A percentile compares a stretch with the other conserved stretches of the same genome.
phyloP scores from a whole-genome alignment of 1,140 invertebrate genomes.

The Lerema accius region DNA sequence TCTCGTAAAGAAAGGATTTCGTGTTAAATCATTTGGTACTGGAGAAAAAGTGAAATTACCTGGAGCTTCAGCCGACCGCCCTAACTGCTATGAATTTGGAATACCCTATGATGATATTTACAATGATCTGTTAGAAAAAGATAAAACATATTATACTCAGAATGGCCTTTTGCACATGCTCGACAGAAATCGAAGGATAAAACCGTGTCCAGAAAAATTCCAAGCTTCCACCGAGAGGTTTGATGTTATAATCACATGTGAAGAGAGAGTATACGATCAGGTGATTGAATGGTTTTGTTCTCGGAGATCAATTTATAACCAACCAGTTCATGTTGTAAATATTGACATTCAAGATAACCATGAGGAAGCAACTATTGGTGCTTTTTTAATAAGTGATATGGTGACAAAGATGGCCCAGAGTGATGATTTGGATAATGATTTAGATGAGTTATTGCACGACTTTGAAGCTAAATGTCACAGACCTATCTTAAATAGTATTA shows the following conservation, averaged over 20 bases:
- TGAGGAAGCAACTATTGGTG: slow-evolving; percentile 99
- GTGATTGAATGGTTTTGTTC: slow-evolving; percentile 90
- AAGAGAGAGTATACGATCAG: slow-evolving; percentile 99
- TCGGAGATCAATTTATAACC: slow-evolving; percentile 88
- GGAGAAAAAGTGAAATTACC: slow-evolving; percentile 99
- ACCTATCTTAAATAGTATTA: slow-evolving; percentile 95
- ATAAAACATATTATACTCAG: slow-evolving; percentile 97
- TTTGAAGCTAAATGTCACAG: slow-evolving; percentile 96
- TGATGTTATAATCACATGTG: slow-evolving; percentile 98
- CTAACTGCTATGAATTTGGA: slow-evolving; percentile 99
- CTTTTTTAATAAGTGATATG: slow-evolving; percentile 98
- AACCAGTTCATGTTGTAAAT: slow-evolving; percentile 98
- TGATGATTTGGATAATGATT: slow-evolving; percentile 98
- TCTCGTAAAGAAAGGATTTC: slow-evolving; percentile 97
- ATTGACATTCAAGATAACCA: slow-evolving; percentile 99
- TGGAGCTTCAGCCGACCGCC: slow-evolving; percentile 96
- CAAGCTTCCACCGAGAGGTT: slow-evolving; percentile 96
- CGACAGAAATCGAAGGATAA: slow-evolving; percentile 98
- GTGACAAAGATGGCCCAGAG: slow-evolving; percentile 94
- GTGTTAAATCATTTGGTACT: slow-evolving; percentile 98
- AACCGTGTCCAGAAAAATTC: slow-evolving; percentile 96
- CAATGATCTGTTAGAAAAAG: slow-evolving; percentile 94
- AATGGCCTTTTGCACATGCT: slow-evolving; percentile 99
- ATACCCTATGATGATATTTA: slow-evolving; percentile 98
- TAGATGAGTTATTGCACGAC: slow-evolving; percentile 97